phyloP scores from a whole-genome alignment of 23 tunicate species.

The Diplosoma virens region DNA sequence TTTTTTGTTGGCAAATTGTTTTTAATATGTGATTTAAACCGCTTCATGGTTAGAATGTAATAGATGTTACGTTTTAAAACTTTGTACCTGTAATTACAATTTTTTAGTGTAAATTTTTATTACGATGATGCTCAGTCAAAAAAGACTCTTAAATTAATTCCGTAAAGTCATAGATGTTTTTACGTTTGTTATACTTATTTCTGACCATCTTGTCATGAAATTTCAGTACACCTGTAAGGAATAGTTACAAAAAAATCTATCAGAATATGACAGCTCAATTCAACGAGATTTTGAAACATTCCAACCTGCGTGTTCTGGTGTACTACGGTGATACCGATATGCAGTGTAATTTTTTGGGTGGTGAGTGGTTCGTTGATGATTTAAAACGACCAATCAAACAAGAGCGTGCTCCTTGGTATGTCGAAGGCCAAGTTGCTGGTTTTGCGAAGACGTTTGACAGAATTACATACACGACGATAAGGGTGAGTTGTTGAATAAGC shows the following conservation, averaged over 20 bases:
- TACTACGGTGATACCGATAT: constrained; percentile 90
- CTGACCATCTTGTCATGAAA: too few relatives aligned
- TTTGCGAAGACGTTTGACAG: constrained; percentile 39
- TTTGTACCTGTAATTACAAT: too few relatives aligned
- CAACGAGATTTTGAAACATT: constrained; percentile 23
- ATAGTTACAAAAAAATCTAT: constrained; percentile 21
- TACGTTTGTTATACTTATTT: too few relatives aligned
- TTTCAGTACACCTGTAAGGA: neutral
- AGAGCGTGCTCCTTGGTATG: constrained; percentile 65
- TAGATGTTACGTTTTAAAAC: too few relatives aligned
- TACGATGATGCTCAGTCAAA: too few relatives aligned
- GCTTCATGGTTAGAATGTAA: too few relatives aligned
- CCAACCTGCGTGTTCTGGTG: constrained; percentile 38
- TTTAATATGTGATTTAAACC: too few relatives aligned
- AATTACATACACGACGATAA: constrained; percentile 71
- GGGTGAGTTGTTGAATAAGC: constrained; percentile 75
- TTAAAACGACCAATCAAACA: constrained; percentile 22
- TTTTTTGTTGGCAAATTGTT: too few relatives aligned
- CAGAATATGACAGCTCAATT: constrained; percentile 44
- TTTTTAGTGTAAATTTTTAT: too few relatives aligned
- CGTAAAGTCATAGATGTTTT: too few relatives aligned
- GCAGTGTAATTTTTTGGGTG: constrained; percentile 81
- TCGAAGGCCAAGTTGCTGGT: constrained; percentile 78
- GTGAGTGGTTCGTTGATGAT: constrained; percentile 66
- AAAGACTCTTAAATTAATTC: too few relatives aligned